Evolutionary conservation across 2,113 vertebrate species (phyloP), one percentile per base, ranked within the genome.

Genomic region (Himantopus leucocephalus): DNA sequence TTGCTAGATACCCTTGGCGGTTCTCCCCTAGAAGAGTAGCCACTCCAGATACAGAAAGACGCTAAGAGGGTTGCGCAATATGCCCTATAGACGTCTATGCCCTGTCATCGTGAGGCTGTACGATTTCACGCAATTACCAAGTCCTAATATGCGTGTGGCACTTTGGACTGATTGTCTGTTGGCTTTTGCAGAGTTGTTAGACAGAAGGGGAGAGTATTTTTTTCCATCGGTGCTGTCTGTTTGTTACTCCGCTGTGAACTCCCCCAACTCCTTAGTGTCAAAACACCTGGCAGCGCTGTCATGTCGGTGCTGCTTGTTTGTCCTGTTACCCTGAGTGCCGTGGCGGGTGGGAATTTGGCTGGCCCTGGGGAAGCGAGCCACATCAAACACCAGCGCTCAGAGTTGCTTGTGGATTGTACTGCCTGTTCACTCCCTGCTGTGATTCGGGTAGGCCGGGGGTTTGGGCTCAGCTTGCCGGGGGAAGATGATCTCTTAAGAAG

Each of bases 311-410:
- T 80, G 94, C 91, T 90, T 50, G 82, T 77, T 81, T 62, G 68
- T 92, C 92, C 90, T 84, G 87, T 74, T 82, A 43, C 59, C 85
- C 26, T 0, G 0, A 50, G 39, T 5, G 52, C 35, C 1, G 16
- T 1, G 55, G 79, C 3, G 4, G 75, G 53, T 23, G 91, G 81
- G 64, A 74, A 78, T 26, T 6, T 13, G 77, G 58, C 88, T 77
- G 81, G 50, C 37, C n/a, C 60, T 12, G 64, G 59, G 68, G 77
- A 70, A 48, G 22, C 0, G 0, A 89, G 72, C 84, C 96, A 93
- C 94, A 95, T 90, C 90, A 87, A 93, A 93, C 68, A 27, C 37
- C 0, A 0, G 43, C 0, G 1, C 55, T 52, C 3, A 0, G 21
- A 90, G 53, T 55, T 2, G 2, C 83, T 15, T 1, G 5, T 29